Evolutionary conservation across 1,140 invertebrate genomes (phyloP).

Genomic region (Dryas iulia): DNA sequence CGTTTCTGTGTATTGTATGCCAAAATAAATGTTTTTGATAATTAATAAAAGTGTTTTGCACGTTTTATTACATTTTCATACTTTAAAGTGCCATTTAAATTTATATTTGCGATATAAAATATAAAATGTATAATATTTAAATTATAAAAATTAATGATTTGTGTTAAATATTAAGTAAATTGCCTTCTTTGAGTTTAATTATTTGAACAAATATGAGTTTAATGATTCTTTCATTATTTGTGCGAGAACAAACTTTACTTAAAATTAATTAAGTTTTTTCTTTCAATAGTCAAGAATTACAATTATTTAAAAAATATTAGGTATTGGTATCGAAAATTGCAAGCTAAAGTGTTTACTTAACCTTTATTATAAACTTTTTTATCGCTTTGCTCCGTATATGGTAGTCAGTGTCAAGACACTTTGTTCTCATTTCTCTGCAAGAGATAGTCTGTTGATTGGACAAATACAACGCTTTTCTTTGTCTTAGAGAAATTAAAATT

Average conservation of each 20-base stretch:
- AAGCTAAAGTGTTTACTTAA: too few relatives aligned
- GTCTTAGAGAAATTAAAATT: too few relatives aligned
- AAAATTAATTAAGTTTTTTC: background rate
- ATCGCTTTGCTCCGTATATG: too few relatives aligned
- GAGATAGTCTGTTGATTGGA: too few relatives aligned
- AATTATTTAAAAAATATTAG: too few relatives aligned
- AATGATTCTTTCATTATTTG: background rate
- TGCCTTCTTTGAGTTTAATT: background rate
- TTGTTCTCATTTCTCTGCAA: too few relatives aligned
- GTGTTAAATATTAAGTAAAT: background rate
- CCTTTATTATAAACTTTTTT: too few relatives aligned
- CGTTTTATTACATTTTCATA: background rate
- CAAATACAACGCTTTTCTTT: too few relatives aligned
- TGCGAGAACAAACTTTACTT: background rate
- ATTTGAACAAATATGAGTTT: background rate
- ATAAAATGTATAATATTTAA: background rate
- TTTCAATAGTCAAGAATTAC: too few relatives aligned
- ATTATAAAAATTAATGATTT: background rate
- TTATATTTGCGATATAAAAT: background rate
- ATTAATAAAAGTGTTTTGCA: background rate
- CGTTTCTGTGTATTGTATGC: constrained; percentile 6
- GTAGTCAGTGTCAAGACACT: too few relatives aligned
- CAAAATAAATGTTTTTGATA: background rate
- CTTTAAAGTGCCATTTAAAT: background rate
- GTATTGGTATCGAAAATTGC: too few relatives aligned